A percentile compares a stretch with the other conserved stretches of the same genome.
Conservation (phyloP, 2,113 vertebrate species). For the Pelusios castaneus region DNA sequence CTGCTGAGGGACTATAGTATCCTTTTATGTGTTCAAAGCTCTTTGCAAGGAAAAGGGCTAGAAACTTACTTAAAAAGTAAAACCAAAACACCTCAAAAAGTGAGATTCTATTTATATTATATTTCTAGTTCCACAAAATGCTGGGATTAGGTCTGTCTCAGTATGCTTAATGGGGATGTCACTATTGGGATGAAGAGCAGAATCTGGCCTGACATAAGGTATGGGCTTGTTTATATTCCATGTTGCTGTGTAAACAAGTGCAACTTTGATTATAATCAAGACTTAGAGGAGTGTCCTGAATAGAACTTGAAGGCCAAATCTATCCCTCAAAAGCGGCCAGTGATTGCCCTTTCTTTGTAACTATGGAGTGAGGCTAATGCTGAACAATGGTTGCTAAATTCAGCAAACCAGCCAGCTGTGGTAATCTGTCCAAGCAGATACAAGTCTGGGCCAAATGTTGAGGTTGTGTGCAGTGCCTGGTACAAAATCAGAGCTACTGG, state of each 20-base stretch:
- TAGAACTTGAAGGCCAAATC: neutral
- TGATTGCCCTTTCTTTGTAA: accelerated
- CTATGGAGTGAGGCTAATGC: accelerated
- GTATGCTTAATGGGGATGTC: neutral
- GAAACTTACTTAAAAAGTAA: neutral
- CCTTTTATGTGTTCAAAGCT: neutral
- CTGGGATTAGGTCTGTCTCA: neutral
- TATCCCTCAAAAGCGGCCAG: neutral
- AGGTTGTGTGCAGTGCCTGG: neutral
- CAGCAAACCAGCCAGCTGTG: accelerated
- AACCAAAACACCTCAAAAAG: neutral
- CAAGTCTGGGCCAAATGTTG: neutral
- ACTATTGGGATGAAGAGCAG: neutral
- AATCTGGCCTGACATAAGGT: conserved; percentile 48
- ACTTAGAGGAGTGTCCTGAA: neutral
- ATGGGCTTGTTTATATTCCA: neutral
- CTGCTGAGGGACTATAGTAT: too few species aligned
- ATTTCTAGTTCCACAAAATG: neutral
- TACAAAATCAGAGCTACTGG: neutral
- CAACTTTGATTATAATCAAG: accelerated
- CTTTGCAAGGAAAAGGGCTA: neutral
- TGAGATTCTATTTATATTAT: accelerated
- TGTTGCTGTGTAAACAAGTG: neutral
- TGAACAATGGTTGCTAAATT: accelerated
- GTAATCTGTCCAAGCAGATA: accelerated